Evolutionary conservation across 2,797 vertebrate genomes (phyloP).

Genomic region (Syngnathus rostellatus): DNA sequence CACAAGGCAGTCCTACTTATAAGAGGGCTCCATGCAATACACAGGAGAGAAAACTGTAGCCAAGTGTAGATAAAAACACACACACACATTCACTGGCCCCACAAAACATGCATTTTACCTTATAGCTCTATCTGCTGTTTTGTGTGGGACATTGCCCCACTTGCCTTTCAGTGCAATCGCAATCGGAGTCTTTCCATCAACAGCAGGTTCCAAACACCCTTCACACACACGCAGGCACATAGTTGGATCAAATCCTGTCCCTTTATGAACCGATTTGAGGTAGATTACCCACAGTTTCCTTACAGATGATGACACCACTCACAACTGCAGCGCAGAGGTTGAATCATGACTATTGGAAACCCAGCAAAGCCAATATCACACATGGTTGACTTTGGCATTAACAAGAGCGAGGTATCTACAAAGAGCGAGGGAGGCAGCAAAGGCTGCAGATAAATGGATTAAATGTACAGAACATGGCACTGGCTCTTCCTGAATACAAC

Average conservation of each 20-base stretch:
- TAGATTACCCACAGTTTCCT: constrained; percentile 31
- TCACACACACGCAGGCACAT: background rate
- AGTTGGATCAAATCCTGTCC: constrained; percentile 13
- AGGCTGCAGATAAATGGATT: constrained; percentile 6
- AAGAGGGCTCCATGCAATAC: background rate
- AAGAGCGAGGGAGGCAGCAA: constrained; percentile 1
- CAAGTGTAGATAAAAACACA: background rate
- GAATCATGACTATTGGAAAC: constrained; percentile 34
- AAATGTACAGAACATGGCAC: constrained; percentile 1
- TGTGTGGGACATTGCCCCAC: background rate
- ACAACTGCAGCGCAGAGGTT: constrained; percentile 30
- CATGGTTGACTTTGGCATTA: constrained; percentile 54
- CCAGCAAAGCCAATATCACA: constrained; percentile 57
- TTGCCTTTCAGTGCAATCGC: background rate
- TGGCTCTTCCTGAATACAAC: background rate
- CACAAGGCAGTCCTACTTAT: background rate
- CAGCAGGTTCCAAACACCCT: background rate
- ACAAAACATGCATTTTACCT: background rate
- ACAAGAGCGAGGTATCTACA: constrained; percentile 38
- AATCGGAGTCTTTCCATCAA: background rate
- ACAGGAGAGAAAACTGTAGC: background rate
- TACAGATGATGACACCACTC: constrained; percentile 27
- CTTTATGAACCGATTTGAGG: constrained; percentile 17
- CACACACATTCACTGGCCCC: background rate
- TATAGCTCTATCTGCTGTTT: background rate